Evolutionary conservation across 2,113 vertebrate genomes (phyloP).

Genomic region (Rattus rattus): DNA sequence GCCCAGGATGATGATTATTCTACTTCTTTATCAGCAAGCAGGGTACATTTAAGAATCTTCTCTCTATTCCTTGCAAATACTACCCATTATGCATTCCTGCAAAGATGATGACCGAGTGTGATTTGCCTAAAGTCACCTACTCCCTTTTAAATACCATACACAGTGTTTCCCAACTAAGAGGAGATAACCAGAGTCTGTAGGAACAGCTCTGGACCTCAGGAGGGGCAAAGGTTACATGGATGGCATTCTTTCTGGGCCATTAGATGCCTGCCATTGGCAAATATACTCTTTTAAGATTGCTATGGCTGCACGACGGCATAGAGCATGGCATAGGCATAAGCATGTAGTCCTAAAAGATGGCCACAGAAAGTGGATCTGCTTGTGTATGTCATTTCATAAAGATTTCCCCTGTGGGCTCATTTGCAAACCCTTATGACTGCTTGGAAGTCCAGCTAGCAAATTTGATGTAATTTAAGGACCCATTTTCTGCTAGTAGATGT

Average conservation of each 20-base stretch:
- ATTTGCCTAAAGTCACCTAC: constrained; percentile 91
- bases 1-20: neutral
- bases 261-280: constrained; percentile 90
- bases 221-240: constrained; percentile 84
- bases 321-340: constrained; percentile 88
- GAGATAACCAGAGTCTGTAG: constrained; percentile 93
- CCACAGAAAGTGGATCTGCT: neutral
- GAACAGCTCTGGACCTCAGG: constrained; percentile 92
- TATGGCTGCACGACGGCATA: constrained; percentile 87
- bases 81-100: constrained; percentile 92
- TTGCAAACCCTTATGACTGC: neutral
- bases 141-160: constrained; percentile 90
- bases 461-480: neutral
- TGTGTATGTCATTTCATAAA: neutral
- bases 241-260: constrained; percentile 87
- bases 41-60: constrained; percentile 60
- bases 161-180: constrained; percentile 87
- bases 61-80: constrained; percentile 92
- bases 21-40: neutral
- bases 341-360: neutral
- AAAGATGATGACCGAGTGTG: constrained; percentile 93
- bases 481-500: neutral
- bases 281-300: constrained; percentile 94
- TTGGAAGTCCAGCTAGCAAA: neutral
- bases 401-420: neutral